These are phyloP conservation scores for Cynopterus brachyotis DNA, from an alignment of 2,113 vertebrate species.

Conservation along the genomic window DNA sequence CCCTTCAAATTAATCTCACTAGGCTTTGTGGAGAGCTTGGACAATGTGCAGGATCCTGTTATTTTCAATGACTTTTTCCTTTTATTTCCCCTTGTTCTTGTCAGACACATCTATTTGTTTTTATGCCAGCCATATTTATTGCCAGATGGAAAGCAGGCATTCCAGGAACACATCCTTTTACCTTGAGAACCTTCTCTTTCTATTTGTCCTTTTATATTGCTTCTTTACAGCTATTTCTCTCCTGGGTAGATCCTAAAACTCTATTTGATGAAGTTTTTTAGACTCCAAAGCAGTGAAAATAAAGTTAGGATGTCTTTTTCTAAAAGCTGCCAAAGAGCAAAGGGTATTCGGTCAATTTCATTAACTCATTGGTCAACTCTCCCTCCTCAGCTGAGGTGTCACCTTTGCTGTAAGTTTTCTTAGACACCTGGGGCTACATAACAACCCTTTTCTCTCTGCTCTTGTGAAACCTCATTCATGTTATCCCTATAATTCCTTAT, in stretches of 20 bases:
- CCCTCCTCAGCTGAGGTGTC: not conserved
- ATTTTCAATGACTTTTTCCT: not conserved
- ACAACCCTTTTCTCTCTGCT: not conserved
- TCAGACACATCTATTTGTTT: slow-evolving; percentile 22
- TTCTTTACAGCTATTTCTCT: not conserved
- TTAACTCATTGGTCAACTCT: not conserved
- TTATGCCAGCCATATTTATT: not conserved
- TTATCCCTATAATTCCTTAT: not conserved
- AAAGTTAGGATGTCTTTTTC: slow-evolving; percentile 2
- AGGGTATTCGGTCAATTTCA: not conserved
- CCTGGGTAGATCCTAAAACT: not conserved
- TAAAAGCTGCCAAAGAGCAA: not conserved
- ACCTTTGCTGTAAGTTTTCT: not conserved
- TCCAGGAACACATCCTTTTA: not conserved
- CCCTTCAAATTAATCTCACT: slow-evolving; percentile 61
- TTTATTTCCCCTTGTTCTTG: slow-evolving; percentile 46
- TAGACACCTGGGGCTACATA: not conserved
- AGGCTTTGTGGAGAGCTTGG: slow-evolving; percentile 37
- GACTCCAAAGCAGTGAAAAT: not conserved
- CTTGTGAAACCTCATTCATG: not conserved
- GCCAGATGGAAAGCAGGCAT: not conserved
- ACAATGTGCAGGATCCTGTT: slow-evolving; percentile 31
- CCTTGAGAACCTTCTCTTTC: not conserved
- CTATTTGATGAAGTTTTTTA: not conserved
- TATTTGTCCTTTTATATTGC: not conserved